Base-by-base conservation (phyloP, 2,888 invertebrate species). In the Sipha maydis region DNA sequence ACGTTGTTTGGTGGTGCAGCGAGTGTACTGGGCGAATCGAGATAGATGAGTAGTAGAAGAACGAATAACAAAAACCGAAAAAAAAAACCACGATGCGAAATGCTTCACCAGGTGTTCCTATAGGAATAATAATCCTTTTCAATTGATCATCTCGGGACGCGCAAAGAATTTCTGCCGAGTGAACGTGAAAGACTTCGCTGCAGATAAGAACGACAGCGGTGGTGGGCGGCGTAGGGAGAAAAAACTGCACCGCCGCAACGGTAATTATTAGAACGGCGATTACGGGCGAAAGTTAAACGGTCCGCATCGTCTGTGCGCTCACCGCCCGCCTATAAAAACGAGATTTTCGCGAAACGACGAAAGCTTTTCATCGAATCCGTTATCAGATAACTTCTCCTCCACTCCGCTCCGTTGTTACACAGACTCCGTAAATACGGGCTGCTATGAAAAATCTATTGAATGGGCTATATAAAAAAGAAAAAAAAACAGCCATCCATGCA, bases 241-340 rank as follows among this genome's bases (percentile, higher is more conserved):
- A 17, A 3, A 8, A 7, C 61, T 0, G 61, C 61, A 7, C 61
- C 21, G 7, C 61, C 61, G 61, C 61, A 25, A 28, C 48, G 48
- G 34, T 85, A 85, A 85, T 85, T 85, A 85, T 76, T 76, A 78
- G 78, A 78, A 25, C 61, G 69, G 54, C 78, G 85, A 85, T 85
- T 85, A 78, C 48, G 21, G 48, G 41, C 34, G 34, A 56, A 78
- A 78, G 78, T 85, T 78, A 85, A 85, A 78, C 78, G 78, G 77
- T 69, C 14, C 38, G 75, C 61, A 14, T 48, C 19, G 48, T 61
- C 75, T 75, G 84, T 61, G 38, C 21, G 31, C 84, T 61, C 28
- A 14, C 3, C 5, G 17, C 71, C 28, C 38, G 25, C n/a, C 67
- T 78, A 85, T 85, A 85, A 85, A 78, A 85, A 85, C 48, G 85